Percentiles rank a stretch among this genome's conserved stretches.
Evolutionary conservation across 2,113 vertebrate genomes (phyloP).

Genomic region (Callaeas wilsoni): DNA sequence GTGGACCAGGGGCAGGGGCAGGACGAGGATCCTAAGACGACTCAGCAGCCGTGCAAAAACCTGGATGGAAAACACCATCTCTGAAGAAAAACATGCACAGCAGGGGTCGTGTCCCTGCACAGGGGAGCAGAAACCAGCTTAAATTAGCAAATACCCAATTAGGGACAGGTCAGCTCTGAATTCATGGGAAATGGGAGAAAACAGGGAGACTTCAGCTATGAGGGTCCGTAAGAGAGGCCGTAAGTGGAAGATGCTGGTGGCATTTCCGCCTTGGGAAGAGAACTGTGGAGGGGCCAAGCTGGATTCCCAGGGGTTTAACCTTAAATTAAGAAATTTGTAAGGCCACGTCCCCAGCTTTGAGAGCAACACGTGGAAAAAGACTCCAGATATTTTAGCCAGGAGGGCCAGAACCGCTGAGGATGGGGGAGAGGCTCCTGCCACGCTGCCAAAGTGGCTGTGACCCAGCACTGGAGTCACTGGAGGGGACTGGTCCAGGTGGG

Average conservation of each 20-base stretch:
- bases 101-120: fast-evolving
- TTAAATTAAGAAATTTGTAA: neutral
- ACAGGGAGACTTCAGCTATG: neutral
- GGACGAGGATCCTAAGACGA: fast-evolving
- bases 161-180: neutral
- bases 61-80: neutral
- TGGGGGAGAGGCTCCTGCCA: neutral
- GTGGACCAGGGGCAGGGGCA: neutral
- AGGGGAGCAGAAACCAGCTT: neutral
- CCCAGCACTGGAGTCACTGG: neutral
- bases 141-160: neutral
- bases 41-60: neutral
- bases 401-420: fast-evolving
- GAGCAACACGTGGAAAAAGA: neutral
- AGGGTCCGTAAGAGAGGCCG: fast-evolving
- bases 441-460: neutral
- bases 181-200: neutral
- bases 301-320: neutral
- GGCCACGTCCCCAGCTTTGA: neutral
- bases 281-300: neutral
- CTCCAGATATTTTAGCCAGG: fast-evolving
- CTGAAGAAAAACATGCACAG: neutral
- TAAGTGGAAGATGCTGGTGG: neutral
- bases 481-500: neutral
- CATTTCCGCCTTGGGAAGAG: neutral